phyloP scores from a whole-genome alignment of 2,888 invertebrate species.

The Ptilodon capucinus region DNA sequence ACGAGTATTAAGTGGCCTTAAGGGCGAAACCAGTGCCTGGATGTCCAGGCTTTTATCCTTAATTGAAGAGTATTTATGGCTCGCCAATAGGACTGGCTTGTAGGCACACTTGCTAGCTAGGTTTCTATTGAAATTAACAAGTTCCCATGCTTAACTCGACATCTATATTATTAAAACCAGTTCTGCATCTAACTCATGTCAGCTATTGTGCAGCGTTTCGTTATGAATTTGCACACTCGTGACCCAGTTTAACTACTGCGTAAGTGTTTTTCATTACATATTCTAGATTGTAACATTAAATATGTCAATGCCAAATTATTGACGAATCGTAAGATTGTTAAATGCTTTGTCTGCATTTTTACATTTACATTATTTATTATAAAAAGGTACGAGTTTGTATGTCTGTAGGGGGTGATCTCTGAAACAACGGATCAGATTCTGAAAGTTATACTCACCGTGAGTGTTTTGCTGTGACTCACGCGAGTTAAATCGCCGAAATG shows the following conservation, averaged over 20 bases:
- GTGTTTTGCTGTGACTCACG: too few species aligned
- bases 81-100: not conserved
- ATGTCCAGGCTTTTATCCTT: not conserved
- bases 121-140: too few species aligned
- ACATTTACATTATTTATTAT: too few species aligned
- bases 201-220: not conserved
- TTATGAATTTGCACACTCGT: not conserved
- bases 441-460: too few species aligned
- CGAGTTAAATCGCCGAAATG: too few species aligned
- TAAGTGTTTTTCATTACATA: not conserved
- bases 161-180: not conserved
- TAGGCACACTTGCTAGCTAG: not conserved
- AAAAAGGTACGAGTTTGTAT: too few species aligned
- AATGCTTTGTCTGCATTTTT: not conserved
- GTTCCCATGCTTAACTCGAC: too few species aligned
- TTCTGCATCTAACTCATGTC: not conserved
- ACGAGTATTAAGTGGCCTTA: conserved; percentile 11
- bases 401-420: too few species aligned
- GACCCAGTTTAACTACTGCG: not conserved
- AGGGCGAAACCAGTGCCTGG: not conserved
- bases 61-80: not conserved
- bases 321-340: not conserved
- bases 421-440: too few species aligned
- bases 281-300: not conserved
- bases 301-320: not conserved